Conservation (phyloP, 2,113 vertebrate species). For the Vicugna pacos region DNA sequence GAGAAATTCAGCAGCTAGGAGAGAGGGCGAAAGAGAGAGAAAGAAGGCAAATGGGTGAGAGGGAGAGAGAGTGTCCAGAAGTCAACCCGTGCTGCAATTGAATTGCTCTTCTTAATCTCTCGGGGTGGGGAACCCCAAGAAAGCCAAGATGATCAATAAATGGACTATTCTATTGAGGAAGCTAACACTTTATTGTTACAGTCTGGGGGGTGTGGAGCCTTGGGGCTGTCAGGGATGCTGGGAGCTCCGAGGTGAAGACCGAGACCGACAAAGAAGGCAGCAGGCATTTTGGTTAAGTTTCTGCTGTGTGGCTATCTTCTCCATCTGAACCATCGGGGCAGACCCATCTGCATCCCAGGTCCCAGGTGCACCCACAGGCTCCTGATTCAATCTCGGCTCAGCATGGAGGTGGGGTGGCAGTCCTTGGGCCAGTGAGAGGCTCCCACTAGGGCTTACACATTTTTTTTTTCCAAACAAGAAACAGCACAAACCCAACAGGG, state of each 20-base stretch:
- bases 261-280: not conserved
- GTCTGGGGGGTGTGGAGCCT: not conserved
- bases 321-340: not conserved
- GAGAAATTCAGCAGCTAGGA: constrained; percentile 18
- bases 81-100: not conserved
- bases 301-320: not conserved
- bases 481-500: not conserved
- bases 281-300: constrained; percentile 75
- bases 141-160: not conserved
- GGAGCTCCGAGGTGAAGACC: not conserved
- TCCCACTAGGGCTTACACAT: not conserved
- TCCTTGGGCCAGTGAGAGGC: not conserved
- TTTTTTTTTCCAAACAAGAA: not conserved
- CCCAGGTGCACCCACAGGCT: not conserved
- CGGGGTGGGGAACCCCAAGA: not conserved
- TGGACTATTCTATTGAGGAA: constrained; percentile 59
- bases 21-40: not conserved
- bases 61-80: not conserved
- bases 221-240: not conserved
- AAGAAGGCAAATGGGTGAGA: not conserved
- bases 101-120: constrained; percentile 39
- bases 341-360: not conserved
- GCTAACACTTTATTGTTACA: constrained; percentile 62
- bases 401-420: too few relatives aligned
- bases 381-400: not conserved